A percentile compares a stretch with the other conserved stretches of the same genome.
phyloP scores from a whole-genome alignment of 2,113 vertebrate genomes.

The Mormyrus iriodes region DNA sequence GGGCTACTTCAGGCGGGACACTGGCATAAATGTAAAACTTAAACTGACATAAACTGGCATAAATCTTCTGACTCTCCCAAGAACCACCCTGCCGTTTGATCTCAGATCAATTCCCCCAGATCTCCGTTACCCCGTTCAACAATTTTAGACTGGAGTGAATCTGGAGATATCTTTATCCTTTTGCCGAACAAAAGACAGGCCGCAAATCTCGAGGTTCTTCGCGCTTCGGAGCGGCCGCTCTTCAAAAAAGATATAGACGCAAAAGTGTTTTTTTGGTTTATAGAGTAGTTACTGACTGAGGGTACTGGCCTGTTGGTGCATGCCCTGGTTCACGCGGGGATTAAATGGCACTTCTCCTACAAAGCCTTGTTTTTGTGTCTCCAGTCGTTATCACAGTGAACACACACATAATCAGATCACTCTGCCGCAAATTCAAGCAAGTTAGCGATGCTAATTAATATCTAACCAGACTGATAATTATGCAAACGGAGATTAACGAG shows the following conservation, averaged over 20 bases:
- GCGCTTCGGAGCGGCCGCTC: neutral
- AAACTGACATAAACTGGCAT: neutral
- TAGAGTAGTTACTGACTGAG: neutral
- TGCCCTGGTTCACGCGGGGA: neutral
- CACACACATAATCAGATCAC: neutral
- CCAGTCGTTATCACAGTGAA: neutral
- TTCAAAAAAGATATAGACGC: neutral
- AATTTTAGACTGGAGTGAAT: neutral
- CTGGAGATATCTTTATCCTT: neutral
- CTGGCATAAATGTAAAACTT: too few species aligned
- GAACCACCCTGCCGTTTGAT: neutral
- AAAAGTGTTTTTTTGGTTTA: neutral
- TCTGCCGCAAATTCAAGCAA: conserved; percentile 19
- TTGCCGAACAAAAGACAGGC: neutral
- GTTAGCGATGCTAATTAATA: conserved; percentile 32
- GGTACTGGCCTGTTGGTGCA: neutral
- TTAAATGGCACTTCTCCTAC: neutral
- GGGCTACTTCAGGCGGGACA: neutral
- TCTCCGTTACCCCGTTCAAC: neutral
- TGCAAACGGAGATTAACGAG: conserved; percentile 30
- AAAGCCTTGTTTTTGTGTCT: neutral
- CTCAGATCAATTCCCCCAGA: neutral
- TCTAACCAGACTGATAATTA: conserved; percentile 26
- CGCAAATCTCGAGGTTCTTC: neutral
- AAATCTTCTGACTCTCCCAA: neutral